These are phyloP conservation scores for Terebella lapidaria DNA, from an alignment of 2,888 invertebrate genomes.

Conservation along the genomic window DNA sequence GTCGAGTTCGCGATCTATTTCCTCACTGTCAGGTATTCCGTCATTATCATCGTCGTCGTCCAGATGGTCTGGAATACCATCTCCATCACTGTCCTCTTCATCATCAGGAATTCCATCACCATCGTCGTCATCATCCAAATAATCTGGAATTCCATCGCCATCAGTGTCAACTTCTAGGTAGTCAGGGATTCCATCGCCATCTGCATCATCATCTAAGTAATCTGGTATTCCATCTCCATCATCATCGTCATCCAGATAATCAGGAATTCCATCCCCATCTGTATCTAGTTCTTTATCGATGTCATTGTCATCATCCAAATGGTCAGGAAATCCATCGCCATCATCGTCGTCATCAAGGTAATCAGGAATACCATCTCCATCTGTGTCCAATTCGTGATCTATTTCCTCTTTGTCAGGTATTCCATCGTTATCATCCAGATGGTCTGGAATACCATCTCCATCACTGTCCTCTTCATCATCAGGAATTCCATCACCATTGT, in stretches of 20 bases:
- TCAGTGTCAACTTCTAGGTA: constrained; percentile 25
- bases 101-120: too few species aligned
- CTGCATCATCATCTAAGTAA: constrained; percentile 20
- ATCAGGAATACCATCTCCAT: constrained; percentile 19
- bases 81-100: too few species aligned
- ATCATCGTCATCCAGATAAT: constrained; percentile 26
- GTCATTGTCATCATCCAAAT: constrained; percentile 24
- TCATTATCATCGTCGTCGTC: too few species aligned
- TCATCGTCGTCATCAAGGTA: constrained; percentile 19
- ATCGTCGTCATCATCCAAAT: constrained; percentile 27
- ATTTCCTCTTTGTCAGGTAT: constrained; percentile 26
- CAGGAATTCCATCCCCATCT: constrained; percentile 33
- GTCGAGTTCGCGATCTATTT: constrained; percentile 23
- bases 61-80: too few species aligned
- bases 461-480: constrained; percentile 28
- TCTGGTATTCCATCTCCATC: constrained; percentile 38
- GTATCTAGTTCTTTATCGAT: constrained; percentile 33
- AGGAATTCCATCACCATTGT: constrained; percentile 33
- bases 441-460: constrained; percentile 39
- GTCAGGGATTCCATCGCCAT: constrained; percentile 36
- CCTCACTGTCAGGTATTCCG: too few species aligned
- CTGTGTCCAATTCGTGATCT: constrained; percentile 15
- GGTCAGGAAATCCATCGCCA: constrained; percentile 25
- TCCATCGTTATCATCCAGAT: constrained; percentile 43
- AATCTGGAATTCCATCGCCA: constrained; percentile 29